phyloP scores from a whole-genome alignment of 2,797 vertebrate species.

The Dromococcyx pavoninus region DNA sequence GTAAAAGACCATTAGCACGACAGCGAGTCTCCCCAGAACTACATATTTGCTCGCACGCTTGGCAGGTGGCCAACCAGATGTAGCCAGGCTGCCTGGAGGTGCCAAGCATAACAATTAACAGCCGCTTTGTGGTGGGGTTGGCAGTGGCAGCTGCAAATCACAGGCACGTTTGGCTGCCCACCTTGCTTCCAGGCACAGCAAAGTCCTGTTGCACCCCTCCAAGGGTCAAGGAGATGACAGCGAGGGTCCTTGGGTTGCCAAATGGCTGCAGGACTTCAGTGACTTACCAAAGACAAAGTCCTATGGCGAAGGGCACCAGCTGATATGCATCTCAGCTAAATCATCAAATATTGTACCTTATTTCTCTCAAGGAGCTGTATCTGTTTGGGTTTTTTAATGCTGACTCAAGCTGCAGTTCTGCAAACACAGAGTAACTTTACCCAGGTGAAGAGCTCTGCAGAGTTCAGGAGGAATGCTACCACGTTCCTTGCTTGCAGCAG shows the following conservation, averaged over 20 bases:
- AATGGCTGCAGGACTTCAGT: background rate
- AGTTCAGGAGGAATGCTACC: background rate
- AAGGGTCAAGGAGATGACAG: background rate
- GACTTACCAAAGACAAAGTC: background rate
- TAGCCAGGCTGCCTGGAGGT: conserved; percentile 17
- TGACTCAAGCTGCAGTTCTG: background rate
- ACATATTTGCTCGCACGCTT: background rate
- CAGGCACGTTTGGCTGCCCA: fast-evolving
- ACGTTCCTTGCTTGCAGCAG: background rate
- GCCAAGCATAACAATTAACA: conserved; percentile 35
- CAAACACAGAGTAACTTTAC: background rate
- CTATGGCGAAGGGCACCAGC: background rate
- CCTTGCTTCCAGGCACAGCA: background rate
- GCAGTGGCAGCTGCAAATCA: background rate
- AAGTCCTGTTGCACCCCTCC: background rate
- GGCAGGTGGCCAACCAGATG: conserved; percentile 9
- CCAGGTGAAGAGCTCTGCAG: background rate
- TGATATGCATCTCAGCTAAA: background rate
- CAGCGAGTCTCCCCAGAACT: background rate
- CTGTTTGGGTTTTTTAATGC: background rate
- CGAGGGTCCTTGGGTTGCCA: background rate
- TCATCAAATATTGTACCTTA: background rate
- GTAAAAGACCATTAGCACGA: background rate
- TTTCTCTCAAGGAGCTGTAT: background rate
- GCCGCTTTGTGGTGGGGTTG: background rate